Conservation (phyloP, 2,113 vertebrate genomes). For the Sporophila hypoxantha region DNA sequence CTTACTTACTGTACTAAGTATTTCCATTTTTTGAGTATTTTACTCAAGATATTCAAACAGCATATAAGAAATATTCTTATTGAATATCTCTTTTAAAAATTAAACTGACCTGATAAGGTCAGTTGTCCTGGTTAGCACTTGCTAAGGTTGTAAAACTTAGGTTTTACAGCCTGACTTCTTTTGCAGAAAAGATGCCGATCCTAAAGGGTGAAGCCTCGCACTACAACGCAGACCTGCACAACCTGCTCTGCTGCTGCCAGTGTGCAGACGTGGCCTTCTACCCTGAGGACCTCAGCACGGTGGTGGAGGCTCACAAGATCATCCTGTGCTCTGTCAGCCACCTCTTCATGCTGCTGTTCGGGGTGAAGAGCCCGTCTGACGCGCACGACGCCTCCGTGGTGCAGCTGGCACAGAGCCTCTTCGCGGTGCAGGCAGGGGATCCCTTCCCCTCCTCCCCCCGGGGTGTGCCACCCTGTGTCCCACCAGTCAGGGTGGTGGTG, state of each 20-base stretch:
- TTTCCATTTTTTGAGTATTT: background rate
- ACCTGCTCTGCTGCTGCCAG: constrained; percentile 84
- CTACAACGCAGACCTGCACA: constrained; percentile 86
- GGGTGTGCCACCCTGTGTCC: constrained; percentile 51
- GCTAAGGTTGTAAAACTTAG: background rate
- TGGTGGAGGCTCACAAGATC: constrained; percentile 86
- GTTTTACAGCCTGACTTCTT: background rate
- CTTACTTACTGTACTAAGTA: background rate
- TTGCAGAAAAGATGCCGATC: constrained; percentile 85
- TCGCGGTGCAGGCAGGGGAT: constrained; percentile 61
- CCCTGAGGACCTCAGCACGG: constrained; percentile 73
- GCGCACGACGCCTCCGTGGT: constrained; percentile 68
- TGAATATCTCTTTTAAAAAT: too few species aligned
- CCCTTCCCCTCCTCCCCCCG: background rate
- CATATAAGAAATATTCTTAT: background rate
- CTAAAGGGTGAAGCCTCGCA: constrained; percentile 86
- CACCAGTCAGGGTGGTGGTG: constrained; percentile 81
- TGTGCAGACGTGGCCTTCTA: constrained; percentile 91
- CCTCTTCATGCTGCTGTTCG: constrained; percentile 88
- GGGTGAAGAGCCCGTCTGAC: constrained; percentile 69
- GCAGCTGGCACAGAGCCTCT: constrained; percentile 70
- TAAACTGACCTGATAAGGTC: background rate
- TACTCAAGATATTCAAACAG: background rate
- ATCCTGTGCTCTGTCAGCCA: constrained; percentile 88
- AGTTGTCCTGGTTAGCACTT: background rate